phyloP scores from a whole-genome alignment of 2,113 vertebrate genomes.

The Varanus komodoensis region DNA sequence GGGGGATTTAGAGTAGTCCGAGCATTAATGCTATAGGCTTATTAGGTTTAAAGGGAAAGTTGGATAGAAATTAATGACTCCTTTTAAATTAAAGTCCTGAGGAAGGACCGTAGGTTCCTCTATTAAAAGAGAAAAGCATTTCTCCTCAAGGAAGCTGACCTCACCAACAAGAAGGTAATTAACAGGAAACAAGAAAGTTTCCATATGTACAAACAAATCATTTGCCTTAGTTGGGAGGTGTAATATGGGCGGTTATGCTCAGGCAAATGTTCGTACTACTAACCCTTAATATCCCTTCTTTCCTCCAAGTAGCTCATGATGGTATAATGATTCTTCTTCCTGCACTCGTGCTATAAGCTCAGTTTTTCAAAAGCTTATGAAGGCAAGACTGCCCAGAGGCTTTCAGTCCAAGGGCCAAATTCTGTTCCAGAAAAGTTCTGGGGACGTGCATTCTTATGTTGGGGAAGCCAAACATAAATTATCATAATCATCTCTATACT shows the following conservation, averaged over 20 bases:
- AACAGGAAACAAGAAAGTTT: constrained; percentile 28
- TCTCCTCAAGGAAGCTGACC: constrained; percentile 36
- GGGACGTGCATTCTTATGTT: too few species aligned
- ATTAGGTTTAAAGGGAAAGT: constrained; percentile 59
- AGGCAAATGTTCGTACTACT: neutral
- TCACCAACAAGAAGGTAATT: constrained; percentile 39
- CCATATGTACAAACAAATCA: constrained; percentile 12
- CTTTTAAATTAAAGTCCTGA: constrained; percentile 66
- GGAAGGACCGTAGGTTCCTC: constrained; percentile 49
- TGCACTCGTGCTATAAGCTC: too few species aligned
- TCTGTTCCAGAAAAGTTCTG: too few species aligned
- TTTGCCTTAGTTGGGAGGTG: neutral
- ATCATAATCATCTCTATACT: too few species aligned
- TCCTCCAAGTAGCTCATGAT: neutral
- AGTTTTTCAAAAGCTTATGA: too few species aligned
- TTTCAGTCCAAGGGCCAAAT: too few species aligned
- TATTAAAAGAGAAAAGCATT: constrained; percentile 60
- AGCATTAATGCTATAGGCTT: constrained; percentile 66
- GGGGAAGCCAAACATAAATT: too few species aligned
- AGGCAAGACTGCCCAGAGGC: too few species aligned
- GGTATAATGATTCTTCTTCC: neutral
- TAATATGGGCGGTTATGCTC: neutral
- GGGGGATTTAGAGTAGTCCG: constrained; percentile 59
- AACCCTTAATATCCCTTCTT: neutral
- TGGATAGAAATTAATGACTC: constrained; percentile 65